phyloP scores from a whole-genome alignment of 1,140 invertebrate species.

The Bombus turneri region DNA sequence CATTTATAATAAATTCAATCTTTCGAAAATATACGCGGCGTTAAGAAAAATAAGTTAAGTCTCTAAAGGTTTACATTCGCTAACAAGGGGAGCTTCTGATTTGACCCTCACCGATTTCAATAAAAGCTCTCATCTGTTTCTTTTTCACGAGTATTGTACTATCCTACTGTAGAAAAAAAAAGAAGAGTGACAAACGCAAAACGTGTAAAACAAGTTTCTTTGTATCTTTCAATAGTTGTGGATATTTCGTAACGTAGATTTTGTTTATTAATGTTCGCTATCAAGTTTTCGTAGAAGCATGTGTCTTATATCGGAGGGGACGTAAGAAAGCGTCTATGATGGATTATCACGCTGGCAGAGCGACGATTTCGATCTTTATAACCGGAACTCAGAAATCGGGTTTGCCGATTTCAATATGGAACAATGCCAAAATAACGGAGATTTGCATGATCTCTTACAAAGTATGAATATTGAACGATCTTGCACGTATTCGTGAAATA shows the following conservation, averaged over 20 bases:
- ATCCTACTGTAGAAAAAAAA: neutral
- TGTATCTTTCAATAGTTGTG: too few relatives aligned
- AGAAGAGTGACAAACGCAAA: neutral
- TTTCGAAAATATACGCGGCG: neutral
- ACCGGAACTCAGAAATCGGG: neutral
- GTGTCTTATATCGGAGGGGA: neutral
- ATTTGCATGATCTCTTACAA: neutral
- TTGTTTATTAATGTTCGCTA: neutral
- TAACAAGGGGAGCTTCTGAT: too few relatives aligned
- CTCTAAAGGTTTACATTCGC: too few relatives aligned
- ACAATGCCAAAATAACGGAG: neutral
- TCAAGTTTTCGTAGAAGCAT: neutral
- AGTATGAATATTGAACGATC: neutral
- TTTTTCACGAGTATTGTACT: too few relatives aligned
- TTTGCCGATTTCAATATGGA: conserved; percentile 9
- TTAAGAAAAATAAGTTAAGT: neutral
- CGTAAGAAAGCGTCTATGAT: neutral
- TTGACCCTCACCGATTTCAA: too few relatives aligned
- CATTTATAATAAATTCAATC: neutral
- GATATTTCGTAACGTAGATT: neutral
- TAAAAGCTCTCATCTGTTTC: too few relatives aligned
- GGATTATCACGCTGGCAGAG: neutral
- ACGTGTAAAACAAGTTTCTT: neutral
- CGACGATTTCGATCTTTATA: conserved; percentile 22
- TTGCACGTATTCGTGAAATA: neutral